Conservation (phyloP, 2,888 invertebrate genomes). For the Acholoe squamosa region DNA sequence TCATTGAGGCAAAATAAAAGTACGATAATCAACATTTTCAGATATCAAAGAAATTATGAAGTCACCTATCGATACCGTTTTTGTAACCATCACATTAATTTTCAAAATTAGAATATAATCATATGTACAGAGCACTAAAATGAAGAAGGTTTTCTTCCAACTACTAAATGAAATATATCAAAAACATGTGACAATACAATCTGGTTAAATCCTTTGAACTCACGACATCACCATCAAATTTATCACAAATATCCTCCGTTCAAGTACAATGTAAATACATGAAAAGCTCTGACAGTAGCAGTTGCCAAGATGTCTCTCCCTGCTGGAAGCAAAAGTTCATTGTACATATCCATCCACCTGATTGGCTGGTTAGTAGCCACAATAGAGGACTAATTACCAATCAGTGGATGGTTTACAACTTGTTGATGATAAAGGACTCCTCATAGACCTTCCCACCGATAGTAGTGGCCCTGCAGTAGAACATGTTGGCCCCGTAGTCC, state of each 20-base stretch:
- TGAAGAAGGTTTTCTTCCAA: background rate
- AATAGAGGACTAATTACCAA: background rate
- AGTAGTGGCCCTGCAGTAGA: slow-evolving; percentile 54
- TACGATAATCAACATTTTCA: background rate
- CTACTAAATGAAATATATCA: background rate
- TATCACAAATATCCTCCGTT: background rate
- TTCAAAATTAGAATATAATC: no score
- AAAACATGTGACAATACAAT: background rate
- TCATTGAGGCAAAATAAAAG: background rate
- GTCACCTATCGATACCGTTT: no score
- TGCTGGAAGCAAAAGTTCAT: background rate
- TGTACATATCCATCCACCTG: background rate
- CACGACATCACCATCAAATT: background rate
- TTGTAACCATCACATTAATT: no score
- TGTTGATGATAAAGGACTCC: slow-evolving; percentile 20
- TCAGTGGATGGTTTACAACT: background rate
- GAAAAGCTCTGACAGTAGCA: slow-evolving; percentile 12
- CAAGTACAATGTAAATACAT: background rate
- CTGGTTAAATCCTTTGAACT: background rate
- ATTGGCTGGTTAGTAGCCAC: background rate
- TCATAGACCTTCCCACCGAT: slow-evolving; percentile 18
- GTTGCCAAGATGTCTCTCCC: background rate
- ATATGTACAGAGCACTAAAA: no score
- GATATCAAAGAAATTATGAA: background rate
- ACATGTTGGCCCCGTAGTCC: slow-evolving; percentile 22